Base-by-base conservation (phyloP, 2,113 vertebrate genomes). In the Sinocyclocheilus anshuiensis region DNA sequence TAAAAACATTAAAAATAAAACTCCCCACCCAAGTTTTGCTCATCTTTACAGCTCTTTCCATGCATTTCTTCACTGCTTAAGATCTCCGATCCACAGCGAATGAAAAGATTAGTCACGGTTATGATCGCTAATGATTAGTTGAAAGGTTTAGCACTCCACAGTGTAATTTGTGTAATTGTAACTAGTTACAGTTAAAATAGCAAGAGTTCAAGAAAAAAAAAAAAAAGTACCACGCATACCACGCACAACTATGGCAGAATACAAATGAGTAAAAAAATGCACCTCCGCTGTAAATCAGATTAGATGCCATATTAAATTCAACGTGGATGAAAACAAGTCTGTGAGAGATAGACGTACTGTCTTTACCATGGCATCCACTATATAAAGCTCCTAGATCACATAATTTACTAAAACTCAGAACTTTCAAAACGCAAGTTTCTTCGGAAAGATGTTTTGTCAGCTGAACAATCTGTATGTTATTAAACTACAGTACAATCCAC, bases 211-310 rank as follows among this genome's bases (percentile, higher is more conserved):
- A 42, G 29, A 61, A 67, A 57, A 29, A 42, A 45, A 75, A 16
- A 45, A 48, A 76, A 6, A 59, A 33, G 59, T 77, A 84, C 83
- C 76, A 24, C 12, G 53, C 33, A 45, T 5, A 33, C 39, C 83
- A 77, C 18, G 13, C 74, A 71, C 20, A 72, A 22, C 29, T 61
- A 45, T 61, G 57, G 69, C 36, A 74, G 74, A 71, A 42, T 67
- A 63, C 13, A n/a, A 48, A 61, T 79, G 67, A 65, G 48, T 63
- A 22, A 75, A n/a, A 53, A 83, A 48, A 50, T 16, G 42, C 16
- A 82, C 63, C 63, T 69, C 12, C n/a, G 26, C 57, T 63, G 6
- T 13, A 50, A 8, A 7, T 16, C 20, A 59, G 57, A 59, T 59
- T 59, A 22, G 57, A 59, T 11, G 20, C 57, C 22, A n/a, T 59